Conservation (phyloP, 2,113 vertebrate species). For the Osmerus eperlanus region DNA sequence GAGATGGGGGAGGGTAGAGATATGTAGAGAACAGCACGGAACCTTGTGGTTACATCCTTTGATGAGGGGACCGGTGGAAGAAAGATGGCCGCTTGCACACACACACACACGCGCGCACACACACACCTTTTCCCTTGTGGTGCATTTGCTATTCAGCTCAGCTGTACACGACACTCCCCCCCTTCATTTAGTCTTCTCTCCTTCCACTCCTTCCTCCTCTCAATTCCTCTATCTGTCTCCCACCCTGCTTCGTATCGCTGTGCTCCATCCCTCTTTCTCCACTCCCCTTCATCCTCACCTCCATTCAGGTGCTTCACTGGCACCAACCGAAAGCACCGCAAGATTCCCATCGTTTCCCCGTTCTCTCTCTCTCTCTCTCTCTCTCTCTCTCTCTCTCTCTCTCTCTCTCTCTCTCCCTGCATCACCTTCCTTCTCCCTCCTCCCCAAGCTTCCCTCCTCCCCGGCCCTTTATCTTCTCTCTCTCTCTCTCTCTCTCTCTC, state of each 20-base stretch:
- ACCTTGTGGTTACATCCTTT: constrained; percentile 71
- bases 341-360: constrained; percentile 20
- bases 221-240: not conserved
- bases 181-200: constrained; percentile 14
- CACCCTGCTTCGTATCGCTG: not conserved
- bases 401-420: not conserved
- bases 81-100: constrained; percentile 45
- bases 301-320: constrained; percentile 30
- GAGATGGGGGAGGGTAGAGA: constrained; percentile 30
- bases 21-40: constrained; percentile 60
- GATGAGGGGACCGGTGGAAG: constrained; percentile 61
- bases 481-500: not conserved
- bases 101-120: constrained; percentile 38
- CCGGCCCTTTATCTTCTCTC: not conserved
- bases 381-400: too few relatives aligned
- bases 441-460: not conserved
- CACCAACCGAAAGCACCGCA: constrained; percentile 28
- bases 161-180: constrained; percentile 18
- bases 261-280: not conserved
- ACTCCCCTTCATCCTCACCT: constrained; percentile 14
- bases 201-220: not conserved
- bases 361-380: not conserved
- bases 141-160: constrained; percentile 44
- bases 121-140: constrained; percentile 25
- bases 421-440: not conserved